Percentiles rank a stretch among this genome's conserved stretches.
These are phyloP conservation scores for Yponomeuta evonymella DNA, from an alignment of 2,888 invertebrate genomes.

Conservation along the genomic window DNA sequence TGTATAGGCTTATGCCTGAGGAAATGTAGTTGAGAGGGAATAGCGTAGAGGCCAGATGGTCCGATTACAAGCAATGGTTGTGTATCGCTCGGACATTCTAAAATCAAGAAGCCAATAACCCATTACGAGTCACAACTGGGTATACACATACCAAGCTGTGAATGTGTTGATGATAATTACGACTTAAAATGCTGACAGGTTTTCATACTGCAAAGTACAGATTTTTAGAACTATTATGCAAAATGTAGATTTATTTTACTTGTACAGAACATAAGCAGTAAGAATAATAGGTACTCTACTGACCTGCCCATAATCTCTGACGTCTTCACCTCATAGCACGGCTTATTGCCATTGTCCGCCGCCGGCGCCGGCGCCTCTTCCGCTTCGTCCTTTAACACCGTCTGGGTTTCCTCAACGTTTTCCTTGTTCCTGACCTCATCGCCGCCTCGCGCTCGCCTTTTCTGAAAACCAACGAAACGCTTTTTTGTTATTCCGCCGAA, in stretches of 20 bases:
- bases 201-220: too few relatives aligned
- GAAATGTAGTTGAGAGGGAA: too few relatives aligned
- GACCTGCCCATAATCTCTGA: constrained; percentile 79
- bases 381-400: constrained; percentile 30
- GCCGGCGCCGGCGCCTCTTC: constrained; percentile 26
- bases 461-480: constrained; percentile 38
- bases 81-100: too few relatives aligned
- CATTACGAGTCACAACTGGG: too few relatives aligned
- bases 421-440: constrained; percentile 56
- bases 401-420: constrained; percentile 41
- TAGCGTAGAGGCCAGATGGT: too few relatives aligned
- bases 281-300: constrained; percentile 23
- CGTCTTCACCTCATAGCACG: constrained; percentile 74
- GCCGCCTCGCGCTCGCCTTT: constrained; percentile 50
- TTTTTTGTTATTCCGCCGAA: background rate
- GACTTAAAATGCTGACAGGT: too few relatives aligned
- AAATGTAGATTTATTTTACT: background rate
- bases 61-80: too few relatives aligned
- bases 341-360: constrained; percentile 77
- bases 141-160: too few relatives aligned
- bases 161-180: too few relatives aligned
- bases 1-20: too few relatives aligned
- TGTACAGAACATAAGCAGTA: background rate
- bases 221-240: too few relatives aligned
- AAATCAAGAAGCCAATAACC: too few relatives aligned